Evolutionary conservation across 2,888 invertebrate genomes (phyloP).

Genomic region (Ophioninae sp.): DNA sequence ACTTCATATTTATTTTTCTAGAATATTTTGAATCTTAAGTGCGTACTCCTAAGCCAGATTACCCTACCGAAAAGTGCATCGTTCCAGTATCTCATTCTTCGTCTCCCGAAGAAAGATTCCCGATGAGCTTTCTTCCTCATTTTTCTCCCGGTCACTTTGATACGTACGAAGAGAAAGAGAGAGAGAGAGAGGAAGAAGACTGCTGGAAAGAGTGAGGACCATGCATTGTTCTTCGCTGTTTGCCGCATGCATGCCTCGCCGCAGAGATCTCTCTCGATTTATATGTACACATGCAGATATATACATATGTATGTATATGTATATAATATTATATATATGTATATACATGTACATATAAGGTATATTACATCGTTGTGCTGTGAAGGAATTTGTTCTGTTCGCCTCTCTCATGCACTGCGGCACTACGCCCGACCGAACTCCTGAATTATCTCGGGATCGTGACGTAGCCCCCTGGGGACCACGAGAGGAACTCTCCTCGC

Average conservation of each 20-base stretch:
- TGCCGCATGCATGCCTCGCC: conserved; percentile 53
- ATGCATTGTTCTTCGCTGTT: conserved; percentile 61
- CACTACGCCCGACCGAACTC: conserved; percentile 62
- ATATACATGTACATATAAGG: conserved; percentile 64
- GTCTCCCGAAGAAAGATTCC: conserved; percentile 38
- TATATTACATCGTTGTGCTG: conserved; percentile 75
- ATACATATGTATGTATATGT: neutral
- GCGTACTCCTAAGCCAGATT: no score
- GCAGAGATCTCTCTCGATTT: conserved; percentile 49
- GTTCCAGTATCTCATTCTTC: conserved; percentile 58
- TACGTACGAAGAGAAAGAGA: conserved; percentile 13
- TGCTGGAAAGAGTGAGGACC: conserved; percentile 42
- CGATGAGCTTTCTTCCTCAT: conserved; percentile 33
- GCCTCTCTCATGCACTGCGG: conserved; percentile 46
- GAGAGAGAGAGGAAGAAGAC: conserved; percentile 4
- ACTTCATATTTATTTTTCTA: no score
- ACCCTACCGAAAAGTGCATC: conserved; percentile 38
- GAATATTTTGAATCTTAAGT: no score
- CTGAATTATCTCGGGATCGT: conserved; percentile 63
- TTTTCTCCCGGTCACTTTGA: conserved; percentile 16
- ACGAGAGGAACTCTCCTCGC: conserved; percentile 41
- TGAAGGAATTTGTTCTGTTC: conserved; percentile 72
- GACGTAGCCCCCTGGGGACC: conserved; percentile 63
- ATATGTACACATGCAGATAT: conserved; percentile 14
- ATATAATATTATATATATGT: neutral